phyloP scores from a whole-genome alignment of 2,888 invertebrate species.

The Tenthredo livida region DNA sequence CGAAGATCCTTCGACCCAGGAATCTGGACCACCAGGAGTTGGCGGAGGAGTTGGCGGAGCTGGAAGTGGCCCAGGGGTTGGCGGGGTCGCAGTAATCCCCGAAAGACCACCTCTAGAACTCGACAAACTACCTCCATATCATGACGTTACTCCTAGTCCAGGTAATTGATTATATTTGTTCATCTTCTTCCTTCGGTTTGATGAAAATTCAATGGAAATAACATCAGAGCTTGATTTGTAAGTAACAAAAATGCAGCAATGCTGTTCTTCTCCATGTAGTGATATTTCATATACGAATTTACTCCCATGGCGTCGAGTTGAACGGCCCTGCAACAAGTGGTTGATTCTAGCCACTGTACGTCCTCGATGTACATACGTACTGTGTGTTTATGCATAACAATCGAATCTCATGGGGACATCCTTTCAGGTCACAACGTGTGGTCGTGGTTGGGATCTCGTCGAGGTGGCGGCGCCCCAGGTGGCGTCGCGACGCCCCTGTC shows the following conservation, averaged over 20 bases:
- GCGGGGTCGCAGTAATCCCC: constrained; percentile 76
- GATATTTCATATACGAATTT: background rate
- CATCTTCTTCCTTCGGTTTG: background rate
- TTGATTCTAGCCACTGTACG: constrained; percentile 27
- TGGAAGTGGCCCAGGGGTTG: constrained; percentile 69
- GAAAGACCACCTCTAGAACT: constrained; percentile 76
- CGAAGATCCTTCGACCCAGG: constrained; percentile 72
- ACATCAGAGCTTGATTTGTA: background rate
- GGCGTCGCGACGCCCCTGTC: constrained; percentile 75
- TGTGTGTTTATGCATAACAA: background rate
- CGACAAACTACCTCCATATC: constrained; percentile 77
- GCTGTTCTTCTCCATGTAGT: background rate
- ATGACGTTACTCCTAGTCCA: constrained; percentile 76
- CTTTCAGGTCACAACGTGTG: constrained; percentile 75
- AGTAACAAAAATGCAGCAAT: background rate
- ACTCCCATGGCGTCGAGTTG: background rate
- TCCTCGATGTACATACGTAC: background rate
- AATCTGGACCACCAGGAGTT: constrained; percentile 66
- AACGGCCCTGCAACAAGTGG: constrained; percentile 1
- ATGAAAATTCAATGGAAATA: background rate
- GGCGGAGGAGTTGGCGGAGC: constrained; percentile 70
- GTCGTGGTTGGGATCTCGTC: constrained; percentile 76
- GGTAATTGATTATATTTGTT: constrained; percentile 63
- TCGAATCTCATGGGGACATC: constrained; percentile 35
- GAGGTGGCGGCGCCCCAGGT: constrained; percentile 75